Conservation (phyloP, 1,140 invertebrate genomes). For the Batillaria attramentaria region DNA sequence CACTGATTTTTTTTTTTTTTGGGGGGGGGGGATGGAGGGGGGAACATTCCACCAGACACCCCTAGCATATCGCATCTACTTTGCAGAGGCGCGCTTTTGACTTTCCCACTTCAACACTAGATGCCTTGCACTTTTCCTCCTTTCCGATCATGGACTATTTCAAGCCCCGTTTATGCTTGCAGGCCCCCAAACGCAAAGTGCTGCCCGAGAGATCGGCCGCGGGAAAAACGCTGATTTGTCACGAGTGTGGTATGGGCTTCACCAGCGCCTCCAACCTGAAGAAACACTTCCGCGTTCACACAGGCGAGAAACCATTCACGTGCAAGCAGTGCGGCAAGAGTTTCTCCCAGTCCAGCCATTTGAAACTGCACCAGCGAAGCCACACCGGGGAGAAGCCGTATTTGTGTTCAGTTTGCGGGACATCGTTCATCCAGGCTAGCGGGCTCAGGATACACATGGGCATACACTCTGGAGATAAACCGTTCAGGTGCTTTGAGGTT, state of each 20-base stretch:
- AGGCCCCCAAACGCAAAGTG: too few relatives aligned
- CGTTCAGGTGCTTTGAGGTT: constrained; percentile 89
- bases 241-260: constrained; percentile 44
- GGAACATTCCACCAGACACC: too few relatives aligned
- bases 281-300: constrained; percentile 31
- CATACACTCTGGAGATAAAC: constrained; percentile 87
- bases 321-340: constrained; percentile 38
- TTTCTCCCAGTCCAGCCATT: constrained; percentile 30
- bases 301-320: constrained; percentile 38
- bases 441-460: constrained; percentile 85
- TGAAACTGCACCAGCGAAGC: constrained; percentile 34
- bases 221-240: constrained; percentile 71
- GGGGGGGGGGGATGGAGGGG: too few relatives aligned
- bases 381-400: constrained; percentile 48
- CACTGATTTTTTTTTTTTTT: too few relatives aligned
- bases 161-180: too few relatives aligned
- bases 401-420: constrained; percentile 84
- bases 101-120: too few relatives aligned
- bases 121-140: too few relatives aligned
- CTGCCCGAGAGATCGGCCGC: too few relatives aligned
- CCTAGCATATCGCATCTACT: too few relatives aligned
- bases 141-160: too few relatives aligned
- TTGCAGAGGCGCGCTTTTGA: too few relatives aligned
- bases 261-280: neutral
- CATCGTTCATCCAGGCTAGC: constrained; percentile 89